Percentiles rank a stretch among this genome's conserved stretches.
Conservation (phyloP, 1,140 invertebrate genomes). For the Zaprionus camerounensis region DNA sequence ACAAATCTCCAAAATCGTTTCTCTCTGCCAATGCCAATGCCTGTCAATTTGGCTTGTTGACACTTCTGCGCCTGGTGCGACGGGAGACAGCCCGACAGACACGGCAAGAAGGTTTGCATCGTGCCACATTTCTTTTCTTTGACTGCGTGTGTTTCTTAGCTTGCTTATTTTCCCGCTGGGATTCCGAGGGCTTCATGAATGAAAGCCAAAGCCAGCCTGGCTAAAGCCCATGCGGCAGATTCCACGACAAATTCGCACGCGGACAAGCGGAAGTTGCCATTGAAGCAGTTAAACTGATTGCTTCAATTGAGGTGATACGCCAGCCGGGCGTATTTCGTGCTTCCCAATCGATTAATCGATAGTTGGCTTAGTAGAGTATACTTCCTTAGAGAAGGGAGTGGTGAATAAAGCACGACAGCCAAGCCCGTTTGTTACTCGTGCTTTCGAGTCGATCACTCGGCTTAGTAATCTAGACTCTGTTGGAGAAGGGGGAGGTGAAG, state of each 20-base stretch:
- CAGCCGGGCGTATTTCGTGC: background rate
- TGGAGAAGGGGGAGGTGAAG: no score
- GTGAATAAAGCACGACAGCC: no score
- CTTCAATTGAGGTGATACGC: slow-evolving; percentile 69
- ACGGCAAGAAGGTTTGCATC: slow-evolving; percentile 62
- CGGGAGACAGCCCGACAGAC: slow-evolving; percentile 34
- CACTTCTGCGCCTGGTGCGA: slow-evolving; percentile 63
- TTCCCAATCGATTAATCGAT: background rate
- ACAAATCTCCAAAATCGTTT: slow-evolving; percentile 83
- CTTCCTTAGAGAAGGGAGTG: no score
- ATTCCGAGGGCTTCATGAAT: slow-evolving; percentile 73
- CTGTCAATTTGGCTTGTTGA: slow-evolving; percentile 80
- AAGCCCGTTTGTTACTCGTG: no score
- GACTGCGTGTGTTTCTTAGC: slow-evolving; percentile 25
- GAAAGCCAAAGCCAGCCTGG: slow-evolving; percentile 43
- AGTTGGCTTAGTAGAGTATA: background rate
- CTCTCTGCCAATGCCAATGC: slow-evolving; percentile 68
- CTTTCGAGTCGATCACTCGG: no score
- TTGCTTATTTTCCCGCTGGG: slow-evolving; percentile 75
- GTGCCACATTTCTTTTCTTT: slow-evolving; percentile 60
- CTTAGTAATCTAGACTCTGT: no score
- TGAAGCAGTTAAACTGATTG: background rate
- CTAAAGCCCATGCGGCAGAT: slow-evolving; percentile 49
- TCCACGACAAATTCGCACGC: slow-evolving; percentile 27
- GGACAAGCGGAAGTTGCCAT: slow-evolving; percentile 11